These are phyloP conservation scores for Volucella inanis DNA, from an alignment of 2,888 invertebrate genomes.

Conservation along the genomic window DNA sequence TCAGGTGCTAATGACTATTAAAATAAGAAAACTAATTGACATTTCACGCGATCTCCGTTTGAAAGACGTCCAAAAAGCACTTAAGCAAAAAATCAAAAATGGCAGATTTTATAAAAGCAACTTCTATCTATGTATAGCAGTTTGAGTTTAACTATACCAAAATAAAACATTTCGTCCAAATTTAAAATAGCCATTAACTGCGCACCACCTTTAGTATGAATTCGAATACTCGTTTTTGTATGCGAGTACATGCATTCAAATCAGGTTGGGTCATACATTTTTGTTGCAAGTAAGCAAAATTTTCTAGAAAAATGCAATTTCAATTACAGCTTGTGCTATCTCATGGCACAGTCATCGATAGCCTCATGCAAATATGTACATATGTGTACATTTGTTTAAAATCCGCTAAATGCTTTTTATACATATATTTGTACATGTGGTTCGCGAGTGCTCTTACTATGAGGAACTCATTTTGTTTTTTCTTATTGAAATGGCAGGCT, in stretches of 20 bases:
- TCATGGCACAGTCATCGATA: constrained; percentile 7
- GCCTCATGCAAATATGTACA: constrained; percentile 15
- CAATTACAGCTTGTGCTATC: constrained; percentile 39
- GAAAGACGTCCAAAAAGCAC: neutral
- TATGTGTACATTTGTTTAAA: no score
- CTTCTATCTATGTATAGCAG: constrained; percentile 24
- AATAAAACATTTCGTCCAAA: constrained; percentile 1
- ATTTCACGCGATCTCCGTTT: constrained; percentile 28
- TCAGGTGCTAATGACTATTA: constrained; percentile 42
- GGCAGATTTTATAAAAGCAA: constrained; percentile 12
- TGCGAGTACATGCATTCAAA: constrained; percentile 39
- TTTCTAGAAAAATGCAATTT: constrained; percentile 42
- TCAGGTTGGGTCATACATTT: constrained; percentile 49
- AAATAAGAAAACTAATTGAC: constrained; percentile 25
- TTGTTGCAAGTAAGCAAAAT: constrained; percentile 39
- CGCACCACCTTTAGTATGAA: constrained; percentile 66
- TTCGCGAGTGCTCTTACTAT: no score
- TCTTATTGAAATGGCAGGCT: constrained; percentile 1
- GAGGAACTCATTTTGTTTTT: neutral
- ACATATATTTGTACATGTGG: no score
- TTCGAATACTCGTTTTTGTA: constrained; percentile 41
- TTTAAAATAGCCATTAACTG: constrained; percentile 27
- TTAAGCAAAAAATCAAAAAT: constrained; percentile 1
- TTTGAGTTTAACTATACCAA: neutral
- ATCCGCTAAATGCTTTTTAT: no score